Evolutionary conservation across 2,888 invertebrate genomes (phyloP).

Genomic region (Drosophila macrospina): DNA sequence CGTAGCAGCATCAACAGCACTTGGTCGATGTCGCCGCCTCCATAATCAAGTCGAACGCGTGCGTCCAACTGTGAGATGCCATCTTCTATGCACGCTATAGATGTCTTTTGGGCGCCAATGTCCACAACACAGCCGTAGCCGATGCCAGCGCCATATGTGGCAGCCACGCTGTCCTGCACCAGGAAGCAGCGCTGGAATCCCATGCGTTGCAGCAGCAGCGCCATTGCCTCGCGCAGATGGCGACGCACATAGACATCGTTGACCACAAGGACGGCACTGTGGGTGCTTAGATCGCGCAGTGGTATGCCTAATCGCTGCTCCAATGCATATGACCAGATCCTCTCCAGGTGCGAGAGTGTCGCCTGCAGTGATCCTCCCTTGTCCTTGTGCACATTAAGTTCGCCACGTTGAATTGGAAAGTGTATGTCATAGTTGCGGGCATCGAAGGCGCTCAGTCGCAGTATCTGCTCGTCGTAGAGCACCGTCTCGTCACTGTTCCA

Average conservation of each 20-base stretch:
- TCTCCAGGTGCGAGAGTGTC: conserved; percentile 93
- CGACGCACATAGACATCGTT: conserved; percentile 95
- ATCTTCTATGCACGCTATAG: conserved; percentile 98
- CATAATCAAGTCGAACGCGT: conserved; percentile 93
- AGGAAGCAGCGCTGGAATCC: conserved; percentile 92
- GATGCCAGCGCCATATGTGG: conserved; percentile 93
- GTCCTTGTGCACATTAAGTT: conserved; percentile 93
- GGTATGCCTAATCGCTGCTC: conserved; percentile 92
- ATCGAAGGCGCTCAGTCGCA: conserved; percentile 76
- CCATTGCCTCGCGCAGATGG: conserved; percentile 93
- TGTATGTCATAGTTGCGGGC: conserved; percentile 93
- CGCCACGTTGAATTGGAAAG: conserved; percentile 95
- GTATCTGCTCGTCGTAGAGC: conserved; percentile 73
- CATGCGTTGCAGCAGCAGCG: conserved; percentile 91
- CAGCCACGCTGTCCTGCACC: conserved; percentile 91
- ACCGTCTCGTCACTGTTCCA: conserved; percentile 35
- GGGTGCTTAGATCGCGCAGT: conserved; percentile 89
- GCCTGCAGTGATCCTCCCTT: conserved; percentile 94
- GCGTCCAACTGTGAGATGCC: conserved; percentile 96
- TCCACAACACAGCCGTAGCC: conserved; percentile 97
- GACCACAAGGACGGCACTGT: conserved; percentile 94
- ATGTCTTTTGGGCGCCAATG: conserved; percentile 97
- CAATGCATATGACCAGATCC: conserved; percentile 94
- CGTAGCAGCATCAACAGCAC: conserved; percentile 94
- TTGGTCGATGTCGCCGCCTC: conserved; percentile 96